Base-by-base conservation (phyloP, 2,797 vertebrate genomes). In the Hemibagrus guttatus region DNA sequence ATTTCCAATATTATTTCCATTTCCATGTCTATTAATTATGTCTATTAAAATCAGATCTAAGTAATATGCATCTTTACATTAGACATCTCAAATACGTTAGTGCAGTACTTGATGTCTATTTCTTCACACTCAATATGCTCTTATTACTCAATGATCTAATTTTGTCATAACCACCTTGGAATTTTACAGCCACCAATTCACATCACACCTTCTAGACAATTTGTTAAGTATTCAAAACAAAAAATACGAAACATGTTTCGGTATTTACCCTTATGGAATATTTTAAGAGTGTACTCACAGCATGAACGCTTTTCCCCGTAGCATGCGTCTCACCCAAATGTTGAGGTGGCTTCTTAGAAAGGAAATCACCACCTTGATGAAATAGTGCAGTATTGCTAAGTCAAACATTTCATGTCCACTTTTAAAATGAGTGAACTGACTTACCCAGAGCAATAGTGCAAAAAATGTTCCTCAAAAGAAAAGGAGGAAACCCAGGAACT, bases 401-500 rank as follows among this genome's bases (percentile, higher is more conserved):
- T 46, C 2, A 31, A 82, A 68, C n/a, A 35, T 31, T 66, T 66
- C 17, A 66, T 52, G 5, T 68, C 46, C 16, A 68, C 28, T 31
- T 68, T 82, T 52, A 31, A 68, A 21, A 59, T 23, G 31, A 68
- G 9, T 68, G 14, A 68, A 31, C 23, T 63, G 39, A 6, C 23
- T 82, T 82, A 52, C 6, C 26, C 80, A 66, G 80, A 64, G 17
- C 63, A 66, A 21, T 19, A 66, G 6, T 66, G 23, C n/a, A 64
- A 81, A 46, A 46, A 46, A 46, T 46, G 3, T 46, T 46, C 61
- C 80, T 81, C 58, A n/a, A 71, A 81, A 88, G 87, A 82, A 88
- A 88, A 81, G 84, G 31, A 88, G 79, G 84, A 76, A 85, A 58
- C 46, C 28, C 83, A 88, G 83, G 78, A 85, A 85, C 75, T 46